Conservation (phyloP, 2,888 invertebrate genomes). For the Tetrapedia diversipes region DNA sequence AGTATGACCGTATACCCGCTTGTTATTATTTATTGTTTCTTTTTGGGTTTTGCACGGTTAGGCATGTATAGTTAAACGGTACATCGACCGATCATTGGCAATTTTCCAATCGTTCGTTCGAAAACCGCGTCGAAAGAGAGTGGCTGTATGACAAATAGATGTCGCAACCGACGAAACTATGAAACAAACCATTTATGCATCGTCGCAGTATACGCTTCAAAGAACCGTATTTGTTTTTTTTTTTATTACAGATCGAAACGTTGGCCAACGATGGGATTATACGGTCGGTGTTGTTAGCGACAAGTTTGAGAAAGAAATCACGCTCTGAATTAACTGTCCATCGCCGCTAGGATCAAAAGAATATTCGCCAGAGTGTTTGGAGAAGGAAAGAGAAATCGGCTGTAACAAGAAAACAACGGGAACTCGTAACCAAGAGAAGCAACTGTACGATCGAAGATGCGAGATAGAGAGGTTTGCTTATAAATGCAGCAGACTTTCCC, state of each 20-base stretch:
- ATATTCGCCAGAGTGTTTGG: conserved; percentile 8
- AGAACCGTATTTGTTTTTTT: conserved; percentile 28
- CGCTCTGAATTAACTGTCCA: conserved; percentile 1
- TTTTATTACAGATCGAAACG: conserved; percentile 61
- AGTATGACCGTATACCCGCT: neutral
- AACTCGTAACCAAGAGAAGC: neutral
- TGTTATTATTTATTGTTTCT: no score
- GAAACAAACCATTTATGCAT: neutral
- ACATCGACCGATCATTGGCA: neutral
- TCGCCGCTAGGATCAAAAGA: conserved; percentile 33
- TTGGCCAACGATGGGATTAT: conserved; percentile 46
- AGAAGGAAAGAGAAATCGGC: neutral
- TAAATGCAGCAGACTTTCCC: no score
- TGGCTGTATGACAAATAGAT: neutral
- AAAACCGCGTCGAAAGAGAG: neutral
- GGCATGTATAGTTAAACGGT: neutral
- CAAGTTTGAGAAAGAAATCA: conserved; percentile 29
- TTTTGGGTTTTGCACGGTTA: neutral
- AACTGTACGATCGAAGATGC: conserved; percentile 14
- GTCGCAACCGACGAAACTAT: neutral
- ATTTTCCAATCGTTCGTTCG: neutral
- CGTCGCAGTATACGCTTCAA: conserved; percentile 16
- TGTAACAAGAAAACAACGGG: neutral
- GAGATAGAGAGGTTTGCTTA: no score
- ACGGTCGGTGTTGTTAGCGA: conserved; percentile 40